Conservation (phyloP, 2,888 invertebrate genomes). For the Rhopalosiphum nymphaeae region DNA sequence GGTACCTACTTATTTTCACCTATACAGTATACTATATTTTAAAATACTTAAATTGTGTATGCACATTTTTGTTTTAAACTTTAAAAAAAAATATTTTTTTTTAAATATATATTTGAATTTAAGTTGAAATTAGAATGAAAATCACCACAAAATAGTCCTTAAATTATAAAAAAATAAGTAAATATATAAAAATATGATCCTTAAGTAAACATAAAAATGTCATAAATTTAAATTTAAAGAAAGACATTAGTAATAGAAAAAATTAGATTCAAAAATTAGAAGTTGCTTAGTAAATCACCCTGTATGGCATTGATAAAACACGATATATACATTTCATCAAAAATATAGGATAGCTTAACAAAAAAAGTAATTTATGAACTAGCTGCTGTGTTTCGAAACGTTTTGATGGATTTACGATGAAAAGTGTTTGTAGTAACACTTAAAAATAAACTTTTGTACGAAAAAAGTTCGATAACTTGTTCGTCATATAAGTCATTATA, state of each 20-base stretch:
- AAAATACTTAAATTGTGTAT: neutral
- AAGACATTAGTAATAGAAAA: neutral
- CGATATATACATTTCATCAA: neutral
- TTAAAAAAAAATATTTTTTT: too few species aligned
- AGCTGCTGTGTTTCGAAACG: neutral
- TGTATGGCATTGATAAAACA: neutral
- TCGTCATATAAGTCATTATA: neutral
- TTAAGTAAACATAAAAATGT: too few species aligned
- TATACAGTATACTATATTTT: neutral
- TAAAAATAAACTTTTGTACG: constrained; percentile 13
- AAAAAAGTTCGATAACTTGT: constrained; percentile 13
- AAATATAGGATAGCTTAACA: neutral
- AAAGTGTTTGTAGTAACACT: constrained; percentile 11
- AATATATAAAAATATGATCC: neutral
- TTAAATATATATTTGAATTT: neutral
- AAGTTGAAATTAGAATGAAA: neutral
- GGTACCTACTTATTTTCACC: neutral
- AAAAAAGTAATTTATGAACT: neutral
- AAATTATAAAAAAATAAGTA: neutral
- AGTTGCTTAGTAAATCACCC: neutral
- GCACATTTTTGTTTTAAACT: too few species aligned
- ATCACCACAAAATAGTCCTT: neutral
- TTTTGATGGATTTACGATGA: constrained; percentile 42
- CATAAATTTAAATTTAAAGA: too few species aligned
- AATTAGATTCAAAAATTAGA: neutral